Conservation (phyloP, 1,140 invertebrate genomes). For the Aphaenogaster floridana region DNA sequence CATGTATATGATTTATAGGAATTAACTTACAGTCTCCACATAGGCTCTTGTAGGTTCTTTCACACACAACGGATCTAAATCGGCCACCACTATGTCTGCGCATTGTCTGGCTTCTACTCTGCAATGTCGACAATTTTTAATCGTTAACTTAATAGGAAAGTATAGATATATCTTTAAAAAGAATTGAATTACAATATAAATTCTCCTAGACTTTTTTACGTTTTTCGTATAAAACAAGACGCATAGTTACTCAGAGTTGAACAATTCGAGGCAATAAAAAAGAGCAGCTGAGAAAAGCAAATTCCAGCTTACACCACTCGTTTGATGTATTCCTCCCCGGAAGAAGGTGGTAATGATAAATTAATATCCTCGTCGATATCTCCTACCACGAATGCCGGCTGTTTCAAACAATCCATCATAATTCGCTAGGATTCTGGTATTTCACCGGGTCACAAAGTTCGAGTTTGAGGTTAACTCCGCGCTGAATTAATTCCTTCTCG, state of each 20-base stretch:
- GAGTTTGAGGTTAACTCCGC: neutral
- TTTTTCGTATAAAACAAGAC: neutral
- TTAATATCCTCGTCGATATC: constrained; percentile 86
- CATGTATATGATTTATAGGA: neutral
- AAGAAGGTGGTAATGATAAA: constrained; percentile 85
- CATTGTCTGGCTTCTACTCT: constrained; percentile 88
- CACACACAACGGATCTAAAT: constrained; percentile 83
- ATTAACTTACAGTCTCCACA: constrained; percentile 79
- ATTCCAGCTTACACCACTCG: constrained; percentile 86
- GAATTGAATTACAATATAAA: constrained; percentile 7
- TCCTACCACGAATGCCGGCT: constrained; percentile 82
- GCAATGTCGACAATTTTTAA: constrained; percentile 40
- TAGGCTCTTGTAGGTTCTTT: constrained; percentile 82
- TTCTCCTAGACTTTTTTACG: no score
- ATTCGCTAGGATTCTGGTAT: neutral
- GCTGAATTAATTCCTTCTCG: neutral
- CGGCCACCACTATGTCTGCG: constrained; percentile 87
- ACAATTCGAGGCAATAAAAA: constrained; percentile 30
- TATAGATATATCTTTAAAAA: neutral
- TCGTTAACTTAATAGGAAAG: neutral
- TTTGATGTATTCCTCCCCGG: constrained; percentile 88
- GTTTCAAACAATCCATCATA: constrained; percentile 79
- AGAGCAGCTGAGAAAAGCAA: neutral
- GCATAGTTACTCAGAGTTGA: neutral
- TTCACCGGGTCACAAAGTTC: neutral